These are phyloP conservation scores for Drosophila teissieri DNA, from an alignment of 1,140 invertebrate species.

Conservation along the genomic window DNA sequence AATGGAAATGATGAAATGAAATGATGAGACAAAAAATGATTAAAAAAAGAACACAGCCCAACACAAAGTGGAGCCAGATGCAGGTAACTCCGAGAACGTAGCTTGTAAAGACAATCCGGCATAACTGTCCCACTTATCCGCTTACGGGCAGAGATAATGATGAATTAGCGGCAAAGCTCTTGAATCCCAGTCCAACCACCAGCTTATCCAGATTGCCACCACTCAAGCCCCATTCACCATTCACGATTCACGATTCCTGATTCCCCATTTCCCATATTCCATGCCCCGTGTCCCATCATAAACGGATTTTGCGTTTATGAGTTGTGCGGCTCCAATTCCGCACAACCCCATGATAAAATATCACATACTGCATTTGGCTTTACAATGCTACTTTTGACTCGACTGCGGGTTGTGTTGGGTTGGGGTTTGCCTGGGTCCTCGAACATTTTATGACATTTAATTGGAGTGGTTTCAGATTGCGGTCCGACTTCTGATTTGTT, in stretches of 20 bases:
- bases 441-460: slow-evolving; percentile 75
- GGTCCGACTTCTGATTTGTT: slow-evolving; percentile 57
- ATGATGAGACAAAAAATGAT: slow-evolving; percentile 80
- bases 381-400: slow-evolving; percentile 54
- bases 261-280: neutral
- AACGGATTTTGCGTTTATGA: slow-evolving; percentile 76
- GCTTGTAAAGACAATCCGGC: slow-evolving; percentile 30
- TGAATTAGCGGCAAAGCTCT: slow-evolving; percentile 55
- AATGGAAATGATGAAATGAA: slow-evolving; percentile 73
- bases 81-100: neutral
- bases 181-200: slow-evolving; percentile 22
- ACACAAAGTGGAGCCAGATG: slow-evolving; percentile 1
- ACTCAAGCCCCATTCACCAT: neutral
- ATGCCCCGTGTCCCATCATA: slow-evolving; percentile 48
- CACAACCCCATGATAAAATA: neutral
- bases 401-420: slow-evolving; percentile 13
- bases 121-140: slow-evolving; percentile 45
- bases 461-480: slow-evolving; percentile 67
- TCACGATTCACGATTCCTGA: neutral
- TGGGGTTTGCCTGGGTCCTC: slow-evolving; percentile 19
- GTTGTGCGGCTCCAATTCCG: slow-evolving; percentile 3
- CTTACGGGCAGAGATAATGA: slow-evolving; percentile 64
- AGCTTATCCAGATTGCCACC: slow-evolving; percentile 41
- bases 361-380: slow-evolving; percentile 59
- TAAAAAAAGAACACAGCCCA: slow-evolving; percentile 62